phyloP scores from a whole-genome alignment of 2,888 invertebrate species.

The Seladonia tumulorum region DNA sequence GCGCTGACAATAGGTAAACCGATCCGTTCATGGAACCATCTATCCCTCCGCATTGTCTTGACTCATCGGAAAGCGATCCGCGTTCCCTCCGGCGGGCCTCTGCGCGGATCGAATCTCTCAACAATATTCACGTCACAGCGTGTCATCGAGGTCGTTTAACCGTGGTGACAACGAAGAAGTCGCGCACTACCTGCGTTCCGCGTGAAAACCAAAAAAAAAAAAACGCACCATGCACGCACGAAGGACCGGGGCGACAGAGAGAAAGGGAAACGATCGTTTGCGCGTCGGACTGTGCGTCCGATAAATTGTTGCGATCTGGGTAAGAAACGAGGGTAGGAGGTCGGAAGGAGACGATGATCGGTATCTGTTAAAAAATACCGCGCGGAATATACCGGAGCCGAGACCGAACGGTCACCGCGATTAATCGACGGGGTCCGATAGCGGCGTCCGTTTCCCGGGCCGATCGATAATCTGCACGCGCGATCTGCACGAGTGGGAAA shows the following conservation, averaged over 20 bases:
- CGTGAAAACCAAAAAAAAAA: background rate
- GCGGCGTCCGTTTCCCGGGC: conserved; percentile 37
- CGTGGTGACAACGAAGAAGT: background rate
- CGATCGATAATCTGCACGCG: background rate
- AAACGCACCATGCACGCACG: too few species aligned
- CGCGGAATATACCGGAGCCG: conserved; percentile 45
- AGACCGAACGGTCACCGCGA: conserved; percentile 57
- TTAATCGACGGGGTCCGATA: conserved; percentile 49
- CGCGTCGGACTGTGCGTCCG: background rate
- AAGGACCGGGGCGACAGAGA: background rate
- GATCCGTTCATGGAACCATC: background rate
- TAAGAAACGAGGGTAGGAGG: conserved; percentile 75
- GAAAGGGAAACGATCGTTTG: background rate
- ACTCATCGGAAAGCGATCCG: conserved; percentile 1
- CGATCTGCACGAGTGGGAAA: background rate
- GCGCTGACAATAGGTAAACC: conserved; percentile 31
- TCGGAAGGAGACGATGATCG: too few species aligned
- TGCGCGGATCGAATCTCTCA: background rate
- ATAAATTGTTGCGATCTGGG: conserved; percentile 60
- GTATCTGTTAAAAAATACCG: conserved; percentile 56
- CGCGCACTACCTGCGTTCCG: too few species aligned
- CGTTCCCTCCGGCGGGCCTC: background rate
- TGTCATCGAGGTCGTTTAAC: background rate
- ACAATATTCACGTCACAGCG: background rate
- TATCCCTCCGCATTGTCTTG: background rate